Conservation (phyloP, 2,797 vertebrate species). For the Cetoscarus ocellatus region DNA sequence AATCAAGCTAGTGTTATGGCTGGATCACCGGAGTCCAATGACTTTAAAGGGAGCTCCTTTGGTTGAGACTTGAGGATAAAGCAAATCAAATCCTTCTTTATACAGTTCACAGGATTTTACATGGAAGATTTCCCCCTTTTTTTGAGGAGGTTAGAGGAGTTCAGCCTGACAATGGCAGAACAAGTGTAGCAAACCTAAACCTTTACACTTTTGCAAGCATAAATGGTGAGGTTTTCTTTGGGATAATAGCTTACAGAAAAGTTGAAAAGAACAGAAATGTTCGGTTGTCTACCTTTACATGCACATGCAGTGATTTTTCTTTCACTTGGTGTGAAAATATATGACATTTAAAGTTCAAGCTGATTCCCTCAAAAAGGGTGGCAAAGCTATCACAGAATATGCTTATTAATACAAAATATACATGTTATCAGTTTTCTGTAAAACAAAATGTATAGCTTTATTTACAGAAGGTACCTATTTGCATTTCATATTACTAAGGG, state of each 20-base stretch:
- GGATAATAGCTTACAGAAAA: neutral
- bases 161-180: slow-evolving; percentile 19
- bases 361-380: too few species aligned
- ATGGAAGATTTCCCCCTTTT: slow-evolving; percentile 20
- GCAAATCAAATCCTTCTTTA: slow-evolving; percentile 8
- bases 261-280: neutral
- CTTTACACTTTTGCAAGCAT: slow-evolving; percentile 15
- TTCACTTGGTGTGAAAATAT: too few species aligned
- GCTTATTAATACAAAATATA: too few species aligned
- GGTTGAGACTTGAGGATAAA: slow-evolving; percentile 15
- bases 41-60: neutral
- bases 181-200: slow-evolving; percentile 25
- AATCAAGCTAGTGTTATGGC: neutral
- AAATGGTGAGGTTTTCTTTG: neutral
- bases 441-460: too few species aligned
- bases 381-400: too few species aligned
- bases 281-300: neutral
- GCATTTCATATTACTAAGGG: too few species aligned
- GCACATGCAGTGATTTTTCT: too few species aligned
- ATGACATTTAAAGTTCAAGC: too few species aligned
- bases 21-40: neutral
- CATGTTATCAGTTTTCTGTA: too few species aligned
- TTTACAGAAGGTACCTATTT: too few species aligned
- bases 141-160: slow-evolving; percentile 11
- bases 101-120: slow-evolving; percentile 22